Base-by-base conservation (phyloP, 2,113 vertebrate genomes). In the Dipodomys stephensi region DNA sequence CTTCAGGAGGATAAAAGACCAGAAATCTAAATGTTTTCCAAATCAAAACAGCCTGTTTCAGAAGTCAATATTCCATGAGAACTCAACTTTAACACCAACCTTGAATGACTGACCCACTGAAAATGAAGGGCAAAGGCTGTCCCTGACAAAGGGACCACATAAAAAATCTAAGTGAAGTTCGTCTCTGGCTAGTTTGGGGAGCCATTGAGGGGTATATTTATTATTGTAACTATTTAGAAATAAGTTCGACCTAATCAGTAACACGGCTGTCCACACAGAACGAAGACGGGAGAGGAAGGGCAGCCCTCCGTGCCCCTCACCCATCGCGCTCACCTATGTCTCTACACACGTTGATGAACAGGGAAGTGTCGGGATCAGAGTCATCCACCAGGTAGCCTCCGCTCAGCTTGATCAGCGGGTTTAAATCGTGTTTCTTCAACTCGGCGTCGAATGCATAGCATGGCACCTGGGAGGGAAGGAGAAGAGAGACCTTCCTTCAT, bases 321-420 rank as follows among this genome's bases (percentile, higher is more conserved):
- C 32, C 81, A 28, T 5, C 2, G 3, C 53, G n/a, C 98, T 96
- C 71, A 99, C 99, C 98, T 97, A 99, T 98, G 91, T 98, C 99
- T 94, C 99, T 98, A 96, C 99, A 99, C 92, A 99, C 95, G 73
- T 99, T 99, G 97, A 99, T 99, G 97, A 98, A 99, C 65, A 99
- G 98, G 78, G 99, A 98, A 0, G 97, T 92, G 83, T 95, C 97
- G 6, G 99, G 98, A 69, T 99, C 99, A 0, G 99, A 99, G 92
- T 99, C 99, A 18, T 99, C 99, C 87, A 99, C 99, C 97, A 99
- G 97, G 90, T 99, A 99, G 2, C 98, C 98, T 0, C 98, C 98
- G 0, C 96, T 98, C 35, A 98, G 86, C 97, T 98, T 98, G 97
- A 99, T 99, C 77, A 99, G 98, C 2, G 99, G 99, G 96, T 92